Conservation (phyloP, 2,888 invertebrate genomes). For the Aphrophora alni region DNA sequence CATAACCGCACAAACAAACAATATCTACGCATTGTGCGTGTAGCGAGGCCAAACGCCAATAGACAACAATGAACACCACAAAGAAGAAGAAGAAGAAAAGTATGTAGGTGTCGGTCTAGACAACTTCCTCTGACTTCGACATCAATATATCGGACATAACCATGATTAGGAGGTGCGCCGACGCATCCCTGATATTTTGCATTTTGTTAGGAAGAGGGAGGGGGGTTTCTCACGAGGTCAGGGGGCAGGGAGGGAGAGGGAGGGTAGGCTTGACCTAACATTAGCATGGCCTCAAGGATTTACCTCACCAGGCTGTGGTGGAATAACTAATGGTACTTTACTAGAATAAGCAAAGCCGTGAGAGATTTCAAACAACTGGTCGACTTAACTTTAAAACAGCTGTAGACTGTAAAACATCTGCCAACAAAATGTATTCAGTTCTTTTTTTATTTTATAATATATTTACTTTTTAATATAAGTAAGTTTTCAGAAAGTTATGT, state of each 20-base stretch:
- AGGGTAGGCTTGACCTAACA: constrained; percentile 1
- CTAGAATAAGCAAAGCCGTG: background rate
- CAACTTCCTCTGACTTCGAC: background rate
- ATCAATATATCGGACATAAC: background rate
- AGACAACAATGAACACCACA: background rate
- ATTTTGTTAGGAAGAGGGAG: background rate
- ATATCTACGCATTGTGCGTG: too few species aligned
- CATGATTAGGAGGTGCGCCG: constrained; percentile 9
- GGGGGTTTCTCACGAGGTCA: background rate
- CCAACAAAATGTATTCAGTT: too few species aligned
- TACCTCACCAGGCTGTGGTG: background rate
- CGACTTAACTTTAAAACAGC: background rate
- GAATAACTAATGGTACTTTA: constrained; percentile 9
- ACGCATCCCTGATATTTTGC: constrained; percentile 6
- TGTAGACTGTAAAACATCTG: too few species aligned
- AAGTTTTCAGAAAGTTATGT: too few species aligned
- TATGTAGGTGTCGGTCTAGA: constrained; percentile 4
- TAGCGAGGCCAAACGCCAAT: background rate
- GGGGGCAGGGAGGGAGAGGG: background rate
- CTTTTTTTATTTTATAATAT: too few species aligned
- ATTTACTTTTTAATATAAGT: too few species aligned
- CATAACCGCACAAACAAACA: too few species aligned
- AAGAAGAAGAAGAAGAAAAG: constrained; percentile 13
- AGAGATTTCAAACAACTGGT: background rate
- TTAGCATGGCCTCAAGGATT: background rate